phyloP scores from a whole-genome alignment of 2,113 vertebrate genomes.

The Rousettus leschenaultii region DNA sequence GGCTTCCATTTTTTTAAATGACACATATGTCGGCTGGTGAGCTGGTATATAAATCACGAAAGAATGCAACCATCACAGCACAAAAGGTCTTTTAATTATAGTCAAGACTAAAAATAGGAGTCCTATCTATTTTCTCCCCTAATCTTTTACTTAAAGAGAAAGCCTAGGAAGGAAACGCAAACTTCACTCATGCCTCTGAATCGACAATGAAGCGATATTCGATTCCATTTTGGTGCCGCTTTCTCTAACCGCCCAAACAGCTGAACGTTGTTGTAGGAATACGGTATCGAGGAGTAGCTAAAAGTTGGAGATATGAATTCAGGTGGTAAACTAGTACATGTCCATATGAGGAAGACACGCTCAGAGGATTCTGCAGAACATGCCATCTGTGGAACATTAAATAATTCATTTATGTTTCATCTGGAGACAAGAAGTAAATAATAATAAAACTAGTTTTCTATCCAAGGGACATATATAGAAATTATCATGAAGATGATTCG shows the following conservation, averaged over 20 bases:
- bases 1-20: constrained; percentile 65
- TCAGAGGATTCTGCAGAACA: neutral
- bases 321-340: neutral
- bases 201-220: neutral
- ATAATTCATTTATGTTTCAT: neutral
- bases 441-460: neutral
- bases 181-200: neutral
- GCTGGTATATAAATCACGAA: constrained; percentile 28
- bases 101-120: constrained; percentile 48
- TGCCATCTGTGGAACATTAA: neutral
- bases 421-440: neutral
- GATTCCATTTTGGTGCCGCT: neutral
- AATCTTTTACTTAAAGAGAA: constrained; percentile 46
- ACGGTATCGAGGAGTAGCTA: neutral
- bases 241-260: neutral
- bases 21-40: constrained; percentile 44
- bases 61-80: neutral
- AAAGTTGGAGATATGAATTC: neutral
- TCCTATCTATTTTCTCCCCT: constrained; percentile 37
- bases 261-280: neutral
- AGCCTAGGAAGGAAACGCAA: neutral
- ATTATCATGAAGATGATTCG: neutral
- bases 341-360: neutral
- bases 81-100: constrained; percentile 57
- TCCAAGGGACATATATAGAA: neutral